Base-by-base conservation (phyloP, 1,140 invertebrate species). In the Drosophila mauritiana region DNA sequence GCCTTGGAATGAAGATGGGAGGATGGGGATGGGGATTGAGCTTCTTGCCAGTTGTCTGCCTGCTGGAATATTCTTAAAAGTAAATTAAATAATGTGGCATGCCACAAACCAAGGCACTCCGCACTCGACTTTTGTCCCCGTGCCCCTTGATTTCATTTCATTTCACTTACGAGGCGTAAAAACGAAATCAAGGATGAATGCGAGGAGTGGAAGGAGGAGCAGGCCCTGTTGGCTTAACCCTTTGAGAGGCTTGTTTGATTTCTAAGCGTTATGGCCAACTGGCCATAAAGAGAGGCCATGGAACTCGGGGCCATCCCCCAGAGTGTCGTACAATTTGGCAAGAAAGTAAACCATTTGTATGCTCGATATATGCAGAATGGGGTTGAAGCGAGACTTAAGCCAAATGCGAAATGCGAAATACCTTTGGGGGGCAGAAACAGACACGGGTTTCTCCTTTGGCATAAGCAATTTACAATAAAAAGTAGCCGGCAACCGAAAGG, bases 401-500 rank as follows among this genome's bases (percentile, higher is more conserved):
- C 54, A 58, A 75, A 43, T 64, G 72, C 58, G 52, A 25, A 48
- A 45, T 54, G 43, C 43, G 57, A 57, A 55, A 74, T 78, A 84
- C 80, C 84, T 89, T 84, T 72, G 73, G 73, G 73, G 84, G 83
- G 40, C 62, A 54, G 39, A 17, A 25, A 70, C 81, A 78, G 64
- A 78, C 75, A 83, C 63, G 59, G 69, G 42, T 58, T 59, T 55
- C 62, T 63, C 42, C 61, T 74, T 73, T 78, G 83, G 75, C 84
- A 88, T 84, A 88, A 89, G 84, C 80, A 88, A 88, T 88, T 80
- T 89, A 89, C 83, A 88, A 83, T 88, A 89, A 88, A 86, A 88
- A 88, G 83, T 82, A 62, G 83, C 83, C 55, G 56, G 62, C 54
- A 58, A 67, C 42, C 34, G 67, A 76, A 75, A 61, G 63, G 73